Base-by-base conservation (phyloP, 1,140 invertebrate species). In the Agraylea sexmaculata region DNA sequence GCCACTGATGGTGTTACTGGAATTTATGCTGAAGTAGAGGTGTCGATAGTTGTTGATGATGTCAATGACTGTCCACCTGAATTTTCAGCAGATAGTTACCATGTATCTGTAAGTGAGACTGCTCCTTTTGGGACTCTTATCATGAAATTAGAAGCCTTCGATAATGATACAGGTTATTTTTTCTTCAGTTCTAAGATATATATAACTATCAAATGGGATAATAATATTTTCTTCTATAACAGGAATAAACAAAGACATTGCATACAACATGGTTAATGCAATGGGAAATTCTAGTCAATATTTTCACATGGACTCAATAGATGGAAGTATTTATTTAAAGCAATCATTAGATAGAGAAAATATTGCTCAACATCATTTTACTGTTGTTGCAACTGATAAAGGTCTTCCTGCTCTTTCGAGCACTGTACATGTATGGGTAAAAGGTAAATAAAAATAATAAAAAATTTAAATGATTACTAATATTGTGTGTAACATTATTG, bases 1-100 rank as follows among this genome's bases (percentile, higher is more conserved):
- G 87, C 87, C 0, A 87, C 83, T 1, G 87, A 92, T 62, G 78
- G 79, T 33, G 74, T 87, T 3, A 80, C 78, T 8, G 84, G 84
- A 22, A 75, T 83, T 12, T 80, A 74, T 53, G 78, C 84, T 12
- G 84, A 89, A 62, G 80, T 87, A 4, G 70, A 78, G 2, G 74
- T 90, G 19, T 78, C 75, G 21, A 76, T 90, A 16, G 65, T 77
- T 7, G 70, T 90, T 2, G 70, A 79, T 45, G 87, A 91, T 65
- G 77, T 85, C 3, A 91, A 91, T 55, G 86, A 89, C 59, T 82
- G 81, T 53, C 72, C 78, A 21, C 86, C 86, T 3, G 74, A 78
- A 56, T 90, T 91, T 52, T 65, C 71, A 15, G 72, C 77, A 42
- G 78, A 83, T 51, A 77, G 74, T 19, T 90, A 90, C 63, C 85